Evolutionary conservation across 1,140 invertebrate species (phyloP).

Genomic region (Vanessa atalanta): DNA sequence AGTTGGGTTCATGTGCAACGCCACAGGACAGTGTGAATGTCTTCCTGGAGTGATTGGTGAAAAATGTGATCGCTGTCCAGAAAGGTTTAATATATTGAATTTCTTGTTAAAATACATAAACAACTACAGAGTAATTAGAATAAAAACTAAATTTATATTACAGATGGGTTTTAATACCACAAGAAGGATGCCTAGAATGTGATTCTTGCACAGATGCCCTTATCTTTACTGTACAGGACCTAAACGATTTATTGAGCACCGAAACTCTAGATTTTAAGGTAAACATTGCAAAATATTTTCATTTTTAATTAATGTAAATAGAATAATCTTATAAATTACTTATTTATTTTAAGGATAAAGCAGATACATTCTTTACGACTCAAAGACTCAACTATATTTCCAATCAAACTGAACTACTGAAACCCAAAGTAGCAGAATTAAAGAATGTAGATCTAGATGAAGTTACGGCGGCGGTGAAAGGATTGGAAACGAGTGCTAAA

Average conservation of each 20-base stretch:
- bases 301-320: constrained; percentile 3
- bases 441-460: constrained; percentile 57
- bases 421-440: constrained; percentile 57
- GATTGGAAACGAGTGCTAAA: constrained; percentile 60
- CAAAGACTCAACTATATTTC: constrained; percentile 72
- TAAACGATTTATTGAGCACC: constrained; percentile 72
- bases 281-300: constrained; percentile 5
- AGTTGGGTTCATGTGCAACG: constrained; percentile 93
- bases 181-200: constrained; percentile 89
- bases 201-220: constrained; percentile 94
- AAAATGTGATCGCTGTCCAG: constrained; percentile 96
- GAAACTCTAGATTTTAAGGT: constrained; percentile 74
- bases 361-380: constrained; percentile 75
- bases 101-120: constrained; percentile 1
- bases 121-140: background rate
- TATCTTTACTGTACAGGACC: constrained; percentile 91
- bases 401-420: constrained; percentile 62
- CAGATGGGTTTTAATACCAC: constrained; percentile 84
- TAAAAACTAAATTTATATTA: background rate
- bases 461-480: constrained; percentile 55
- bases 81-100: constrained; percentile 83
- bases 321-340: background rate
- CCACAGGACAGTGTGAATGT: constrained; percentile 96
- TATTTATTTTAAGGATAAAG: constrained; percentile 59
- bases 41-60: constrained; percentile 96